Conservation (phyloP, 30 jellyfish, hydroid and myxozoan species). For the Aurelia sp. region DNA sequence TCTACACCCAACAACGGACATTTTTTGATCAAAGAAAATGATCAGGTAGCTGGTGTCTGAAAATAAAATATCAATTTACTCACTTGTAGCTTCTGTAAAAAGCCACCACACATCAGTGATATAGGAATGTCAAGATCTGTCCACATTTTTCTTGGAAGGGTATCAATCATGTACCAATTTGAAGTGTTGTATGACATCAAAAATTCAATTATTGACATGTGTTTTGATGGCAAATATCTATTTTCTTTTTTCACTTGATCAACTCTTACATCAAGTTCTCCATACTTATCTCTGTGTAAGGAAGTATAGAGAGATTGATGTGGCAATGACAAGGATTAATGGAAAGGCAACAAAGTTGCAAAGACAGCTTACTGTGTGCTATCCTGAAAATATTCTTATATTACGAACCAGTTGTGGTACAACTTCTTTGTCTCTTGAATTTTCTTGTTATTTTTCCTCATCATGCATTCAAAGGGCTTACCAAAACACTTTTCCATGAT, state of each 20-base stretch:
- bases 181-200: constrained; percentile 7
- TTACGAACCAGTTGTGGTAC: no score
- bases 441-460: no score
- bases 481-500: no score
- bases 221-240: constrained; percentile 34
- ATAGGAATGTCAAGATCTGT: constrained; percentile 45
- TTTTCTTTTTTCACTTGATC: constrained; percentile 54
- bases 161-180: constrained; percentile 55
- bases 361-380: no score
- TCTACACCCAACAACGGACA: no score
- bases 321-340: no score
- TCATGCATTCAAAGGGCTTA: no score
- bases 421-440: no score
- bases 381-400: no score
- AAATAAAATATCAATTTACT: not conserved
- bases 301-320: not conserved
- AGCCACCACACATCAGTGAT: constrained; percentile 44
- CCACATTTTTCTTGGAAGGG: constrained; percentile 63
- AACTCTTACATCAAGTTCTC: constrained; percentile 34
- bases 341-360: no score
- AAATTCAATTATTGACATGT: constrained; percentile 28
- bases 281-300: constrained; percentile 3
- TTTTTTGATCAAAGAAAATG: no score
- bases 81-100: constrained; percentile 46
- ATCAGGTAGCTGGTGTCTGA: no score